phyloP scores from a whole-genome alignment of 2,797 vertebrate species.

The Mormyrus hasselquistii region DNA sequence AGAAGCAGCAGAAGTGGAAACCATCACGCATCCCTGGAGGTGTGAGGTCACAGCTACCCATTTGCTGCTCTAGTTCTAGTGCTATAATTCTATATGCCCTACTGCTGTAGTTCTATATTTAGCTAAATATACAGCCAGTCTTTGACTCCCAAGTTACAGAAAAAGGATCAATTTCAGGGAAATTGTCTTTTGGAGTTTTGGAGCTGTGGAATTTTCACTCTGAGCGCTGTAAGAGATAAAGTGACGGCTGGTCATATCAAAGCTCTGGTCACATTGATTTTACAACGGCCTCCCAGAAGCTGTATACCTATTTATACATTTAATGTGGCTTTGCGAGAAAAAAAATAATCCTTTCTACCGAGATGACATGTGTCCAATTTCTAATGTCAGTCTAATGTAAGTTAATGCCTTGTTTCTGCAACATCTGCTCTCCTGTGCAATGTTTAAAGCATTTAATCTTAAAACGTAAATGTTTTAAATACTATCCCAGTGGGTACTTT shows the following conservation, averaged over 20 bases:
- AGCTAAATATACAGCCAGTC: neutral
- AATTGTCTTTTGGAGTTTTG: neutral
- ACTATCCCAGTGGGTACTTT: neutral
- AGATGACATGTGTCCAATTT: neutral
- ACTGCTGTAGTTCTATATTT: neutral
- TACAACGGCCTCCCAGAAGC: neutral
- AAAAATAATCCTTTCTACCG: neutral
- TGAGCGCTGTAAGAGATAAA: neutral
- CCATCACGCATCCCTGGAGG: neutral
- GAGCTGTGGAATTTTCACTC: neutral
- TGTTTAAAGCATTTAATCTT: neutral
- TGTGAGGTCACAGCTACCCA: neutral
- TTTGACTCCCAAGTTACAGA: neutral
- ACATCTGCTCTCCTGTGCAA: neutral
- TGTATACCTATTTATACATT: neutral
- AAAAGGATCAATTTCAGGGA: neutral
- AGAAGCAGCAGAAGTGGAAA: conserved; percentile 12
- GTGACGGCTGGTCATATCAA: conserved; percentile 10
- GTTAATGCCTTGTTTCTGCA: neutral
- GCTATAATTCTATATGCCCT: neutral
- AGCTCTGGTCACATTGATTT: conserved; percentile 23
- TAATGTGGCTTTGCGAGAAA: neutral
- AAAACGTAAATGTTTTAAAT: neutral
- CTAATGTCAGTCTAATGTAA: conserved; percentile 1
- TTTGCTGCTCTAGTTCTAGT: neutral